Conservation (phyloP, 2,888 invertebrate genomes). For the Lingula anatina region DNA sequence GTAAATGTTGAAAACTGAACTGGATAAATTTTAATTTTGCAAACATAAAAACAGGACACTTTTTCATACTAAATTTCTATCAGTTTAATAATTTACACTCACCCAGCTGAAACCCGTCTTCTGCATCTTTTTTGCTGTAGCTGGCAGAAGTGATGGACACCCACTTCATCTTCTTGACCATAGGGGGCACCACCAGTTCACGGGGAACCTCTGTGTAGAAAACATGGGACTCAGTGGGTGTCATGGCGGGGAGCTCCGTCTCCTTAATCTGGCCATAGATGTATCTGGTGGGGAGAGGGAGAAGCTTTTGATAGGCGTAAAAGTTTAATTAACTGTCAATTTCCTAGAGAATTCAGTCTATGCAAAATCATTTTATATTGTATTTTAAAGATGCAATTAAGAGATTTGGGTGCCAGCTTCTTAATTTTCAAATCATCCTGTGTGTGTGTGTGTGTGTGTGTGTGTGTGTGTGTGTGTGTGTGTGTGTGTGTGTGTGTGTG, state of each 20-base stretch:
- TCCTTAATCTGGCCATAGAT: conserved; percentile 14
- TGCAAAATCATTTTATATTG: too few relatives aligned
- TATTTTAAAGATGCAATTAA: too few relatives aligned
- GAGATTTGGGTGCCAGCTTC: too few relatives aligned
- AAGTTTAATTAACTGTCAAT: too few relatives aligned
- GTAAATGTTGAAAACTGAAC: background rate
- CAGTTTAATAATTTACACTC: conserved; percentile 3
- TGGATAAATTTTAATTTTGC: background rate
- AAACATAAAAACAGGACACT: background rate
- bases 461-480: too few relatives aligned
- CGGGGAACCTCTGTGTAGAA: conserved; percentile 23
- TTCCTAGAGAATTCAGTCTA: too few relatives aligned
- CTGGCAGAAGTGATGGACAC: conserved; percentile 31
- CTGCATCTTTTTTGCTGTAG: conserved; percentile 13
- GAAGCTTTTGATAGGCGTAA: too few relatives aligned
- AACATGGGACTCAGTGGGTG: conserved; percentile 18
- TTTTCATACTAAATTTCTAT: too few relatives aligned
- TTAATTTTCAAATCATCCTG: too few relatives aligned
- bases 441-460: too few relatives aligned
- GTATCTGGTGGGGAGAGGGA: conserved; percentile 12
- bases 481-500: too few relatives aligned
- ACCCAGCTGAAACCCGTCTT: background rate
- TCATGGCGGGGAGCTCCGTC: conserved; percentile 16
- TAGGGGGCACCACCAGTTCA: conserved; percentile 13
- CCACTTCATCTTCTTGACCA: conserved; percentile 11